Percentiles rank a stretch among this genome's conserved stretches.
These are phyloP conservation scores for Drosophila niveifrons DNA, from an alignment of 2,888 invertebrate species.

Conservation along the genomic window DNA sequence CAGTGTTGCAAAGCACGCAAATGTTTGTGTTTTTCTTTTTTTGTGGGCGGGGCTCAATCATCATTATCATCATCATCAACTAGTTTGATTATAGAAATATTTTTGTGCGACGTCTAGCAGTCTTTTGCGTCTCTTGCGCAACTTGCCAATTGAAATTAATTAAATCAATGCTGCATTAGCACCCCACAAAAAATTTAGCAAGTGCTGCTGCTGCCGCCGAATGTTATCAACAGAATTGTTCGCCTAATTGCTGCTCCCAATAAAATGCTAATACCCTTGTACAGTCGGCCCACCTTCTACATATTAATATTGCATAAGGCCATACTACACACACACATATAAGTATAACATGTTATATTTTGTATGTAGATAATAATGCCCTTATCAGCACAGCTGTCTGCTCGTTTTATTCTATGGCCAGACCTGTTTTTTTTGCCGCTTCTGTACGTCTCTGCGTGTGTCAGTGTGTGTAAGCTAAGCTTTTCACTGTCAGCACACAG, in stretches of 20 bases:
- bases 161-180: slow-evolving; percentile 48
- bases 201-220: slow-evolving; percentile 5
- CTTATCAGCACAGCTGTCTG: slow-evolving; percentile 56
- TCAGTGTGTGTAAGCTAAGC: slow-evolving; percentile 53
- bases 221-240: slow-evolving; percentile 27
- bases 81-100: slow-evolving; percentile 24
- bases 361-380: slow-evolving; percentile 34
- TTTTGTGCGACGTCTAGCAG: background rate
- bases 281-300: slow-evolving; percentile 17
- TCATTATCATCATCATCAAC: slow-evolving; percentile 11
- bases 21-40: background rate
- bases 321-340: slow-evolving; percentile 8
- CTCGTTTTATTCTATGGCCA: slow-evolving; percentile 27
- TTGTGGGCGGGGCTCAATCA: slow-evolving; percentile 28
- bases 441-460: background rate
- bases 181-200: slow-evolving; percentile 39
- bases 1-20: slow-evolving; percentile 4
- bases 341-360: slow-evolving; percentile 30
- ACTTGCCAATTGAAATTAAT: slow-evolving; percentile 56
- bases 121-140: slow-evolving; percentile 32
- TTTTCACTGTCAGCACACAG: slow-evolving; percentile 31
- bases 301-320: slow-evolving; percentile 58
- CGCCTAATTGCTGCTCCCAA: background rate
- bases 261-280: slow-evolving; percentile 30
- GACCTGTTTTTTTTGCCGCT: slow-evolving; percentile 32